Base-by-base conservation (phyloP, 2,113 vertebrate genomes). In the Silurus meridionalis region DNA sequence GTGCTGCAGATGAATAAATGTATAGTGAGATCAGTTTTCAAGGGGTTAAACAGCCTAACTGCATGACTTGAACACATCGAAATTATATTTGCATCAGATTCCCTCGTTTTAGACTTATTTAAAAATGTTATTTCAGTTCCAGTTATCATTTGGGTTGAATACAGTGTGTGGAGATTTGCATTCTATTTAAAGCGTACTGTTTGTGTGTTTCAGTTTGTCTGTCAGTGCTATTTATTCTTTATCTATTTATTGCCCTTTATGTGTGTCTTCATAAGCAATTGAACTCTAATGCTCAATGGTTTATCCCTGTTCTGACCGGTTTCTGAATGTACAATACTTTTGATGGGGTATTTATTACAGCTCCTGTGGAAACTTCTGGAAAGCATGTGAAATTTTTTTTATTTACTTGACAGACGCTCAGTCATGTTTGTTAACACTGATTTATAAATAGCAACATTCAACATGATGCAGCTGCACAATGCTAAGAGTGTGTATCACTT, bases 391-490 rank as follows among this genome's bases (percentile, higher is more conserved):
- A 78, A 66, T 77, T 50, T 5, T 0, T 84, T 4, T 84, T 74
- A 28, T 77, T 50, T 78, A 64, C 64, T 15, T 25, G 61, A 85
- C 61, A 85, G 48, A 21, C 50, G 23, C 21, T 50, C 10, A 79
- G 74, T 67, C 74, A 57, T 67, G 37, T 57, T 58, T 71, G 82
- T 71, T 83, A 83, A 71, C 21, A 10, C 52, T 57, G 82, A 71
- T 57, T 83, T 58, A 83, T 83, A 71, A 71, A 83, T 83, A 83
- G 71, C 82, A 58, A 17, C 13, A 5, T 78, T 80, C 28, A 11
- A 23, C 11, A 21, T 48, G 2, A 58, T 28, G 75, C 7, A 19
- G 1, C 55, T 11, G 25, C 10, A 11, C 1, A 17, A 46, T 61
- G 78, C 9, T 61, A 61, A 61, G 13, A 60, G 15, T 21, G 15